Base-by-base conservation (phyloP, 1,140 invertebrate species). In the Drosophila truncata region DNA sequence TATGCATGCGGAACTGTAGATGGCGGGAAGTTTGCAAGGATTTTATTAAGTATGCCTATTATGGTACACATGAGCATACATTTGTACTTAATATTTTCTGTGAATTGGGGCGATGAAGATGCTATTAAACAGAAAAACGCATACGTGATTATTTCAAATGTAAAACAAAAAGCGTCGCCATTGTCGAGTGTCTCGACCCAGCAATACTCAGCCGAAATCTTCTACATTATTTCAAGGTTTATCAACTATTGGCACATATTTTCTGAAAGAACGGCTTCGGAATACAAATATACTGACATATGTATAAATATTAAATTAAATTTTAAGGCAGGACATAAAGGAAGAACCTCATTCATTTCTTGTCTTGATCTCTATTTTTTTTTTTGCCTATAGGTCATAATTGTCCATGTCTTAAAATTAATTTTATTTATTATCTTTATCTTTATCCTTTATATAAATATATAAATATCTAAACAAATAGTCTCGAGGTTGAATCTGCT, bases 21-120 rank as follows among this genome's bases (percentile, higher is more conserved):
- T 25, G 31, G 44, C 33, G 18, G 37, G 27, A 33, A 57, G 31
- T 41, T 62, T 67, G 44, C 55, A 60, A 59, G 63, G 59, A 49
- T 61, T 84, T 73, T 81, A 73, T 84, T 79, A 81, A 78, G 77
- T 81, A 82, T 69, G 66, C 73, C 80, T 69, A 86, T 81, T 81
- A 78, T 78, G 62, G 27, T 9, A 13, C 18, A 23, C 13, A 60
- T 27, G 27, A 18, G 16, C 25, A 18, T 27, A 63, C 37, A 37
- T 60, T 23, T 31, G 25, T 41, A 33, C 37, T 42, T 61, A 33
- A 64, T 64, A 42, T 62, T 42, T 62, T 16, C 33, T 23, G 37
- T 8, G 55, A 61, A 60, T 62, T 42, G 27, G 37, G 27, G 57
- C 13, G 61, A 25, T 18, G 27, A 31, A 35, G 25, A 33, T 18